Base-by-base conservation (phyloP, 2,888 invertebrate species). In the Apomyelois bistriatella region DNA sequence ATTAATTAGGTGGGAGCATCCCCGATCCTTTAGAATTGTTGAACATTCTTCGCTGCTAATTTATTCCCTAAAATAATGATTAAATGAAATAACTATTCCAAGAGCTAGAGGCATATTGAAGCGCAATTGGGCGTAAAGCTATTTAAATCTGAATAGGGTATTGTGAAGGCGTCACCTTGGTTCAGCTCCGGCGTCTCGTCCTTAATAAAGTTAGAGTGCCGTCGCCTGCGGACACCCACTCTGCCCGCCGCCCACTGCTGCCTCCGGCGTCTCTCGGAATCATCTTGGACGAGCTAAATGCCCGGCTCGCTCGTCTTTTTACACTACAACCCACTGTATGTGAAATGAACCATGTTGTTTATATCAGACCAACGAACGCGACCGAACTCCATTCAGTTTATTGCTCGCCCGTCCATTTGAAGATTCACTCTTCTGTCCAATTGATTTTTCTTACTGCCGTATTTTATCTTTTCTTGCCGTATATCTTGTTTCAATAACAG, bases 71-170 rank as follows among this genome's bases (percentile, higher is more conserved):
- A 76, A 78, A 84, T 82, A 83, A 79, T 79, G 81, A 79, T 79
- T 79, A 85, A 85, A 88, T 86, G 82, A 86, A 83, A 85, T 82
- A 86, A 86, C 86, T 88, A 88, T 82, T 73, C 72, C 64, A 69
- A 78, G 71, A 79, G 80, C 76, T 80, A 74, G 74, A 75, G 82
- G 76, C 82, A 76, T 79, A 89, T 89, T 89, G 84, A 86, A 78
- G 80, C 70, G 86, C 85, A 90, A 90, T 90, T 88, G 88, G 82
- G 89, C 84, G 88, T 87, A 81, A 89, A 88, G 88, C 88, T 89
- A 90, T 89, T 89, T 88, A 86, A 87, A 89, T 88, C 77, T 89
- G 89, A 89, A 90, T 89, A 83, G 88, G 76, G 84, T 75, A 87
- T 90, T 90, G 89, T 90, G 79, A 80, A 79, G 76, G 79, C 81